Evolutionary conservation across 1,140 invertebrate genomes (phyloP).

Genomic region (Trypoxylus dichotomus): DNA sequence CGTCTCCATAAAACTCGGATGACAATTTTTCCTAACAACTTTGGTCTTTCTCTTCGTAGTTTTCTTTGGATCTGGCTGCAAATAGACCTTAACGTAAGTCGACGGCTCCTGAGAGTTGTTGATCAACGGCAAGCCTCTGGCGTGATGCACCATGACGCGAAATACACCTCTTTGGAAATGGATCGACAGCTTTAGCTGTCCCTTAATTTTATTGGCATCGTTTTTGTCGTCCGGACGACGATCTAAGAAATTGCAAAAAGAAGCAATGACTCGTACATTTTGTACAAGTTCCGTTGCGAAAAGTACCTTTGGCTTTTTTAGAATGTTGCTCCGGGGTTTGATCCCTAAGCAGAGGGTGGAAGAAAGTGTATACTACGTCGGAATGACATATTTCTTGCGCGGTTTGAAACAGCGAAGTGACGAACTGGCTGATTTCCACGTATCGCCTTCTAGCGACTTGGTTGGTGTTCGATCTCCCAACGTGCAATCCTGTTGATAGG

Average conservation of each 20-base stretch:
- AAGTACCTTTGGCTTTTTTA: conserved; percentile 67
- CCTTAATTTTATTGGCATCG: conserved; percentile 48
- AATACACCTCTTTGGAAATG: conserved; percentile 80
- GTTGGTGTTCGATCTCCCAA: conserved; percentile 91
- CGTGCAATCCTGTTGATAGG: conserved; percentile 74
- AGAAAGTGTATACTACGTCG: conserved; percentile 96
- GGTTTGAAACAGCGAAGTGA: conserved; percentile 82
- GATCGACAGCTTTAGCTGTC: conserved; percentile 69
- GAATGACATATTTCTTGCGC: conserved; percentile 94
- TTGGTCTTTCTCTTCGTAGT: conserved; percentile 95
- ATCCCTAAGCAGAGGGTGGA: conserved; percentile 91
- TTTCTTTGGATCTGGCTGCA: conserved; percentile 85
- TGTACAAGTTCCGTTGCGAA: not conserved
- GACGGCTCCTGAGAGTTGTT: conserved; percentile 79
- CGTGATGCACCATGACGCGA: conserved; percentile 86
- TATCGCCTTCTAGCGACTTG: conserved; percentile 91
- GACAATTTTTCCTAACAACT: conserved; percentile 86
- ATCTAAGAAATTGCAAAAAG: conserved; percentile 26
- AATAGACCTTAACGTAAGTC: conserved; percentile 92
- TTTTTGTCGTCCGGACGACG: conserved; percentile 34
- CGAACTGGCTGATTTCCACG: conserved; percentile 83
- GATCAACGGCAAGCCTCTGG: conserved; percentile 76
- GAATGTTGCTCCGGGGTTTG: conserved; percentile 76
- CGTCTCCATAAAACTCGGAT: conserved; percentile 98
- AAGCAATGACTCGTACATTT: not conserved